These are phyloP conservation scores for Enteromius viviparus DNA, from an alignment of 2,797 vertebrate genomes.

Conservation along the genomic window DNA sequence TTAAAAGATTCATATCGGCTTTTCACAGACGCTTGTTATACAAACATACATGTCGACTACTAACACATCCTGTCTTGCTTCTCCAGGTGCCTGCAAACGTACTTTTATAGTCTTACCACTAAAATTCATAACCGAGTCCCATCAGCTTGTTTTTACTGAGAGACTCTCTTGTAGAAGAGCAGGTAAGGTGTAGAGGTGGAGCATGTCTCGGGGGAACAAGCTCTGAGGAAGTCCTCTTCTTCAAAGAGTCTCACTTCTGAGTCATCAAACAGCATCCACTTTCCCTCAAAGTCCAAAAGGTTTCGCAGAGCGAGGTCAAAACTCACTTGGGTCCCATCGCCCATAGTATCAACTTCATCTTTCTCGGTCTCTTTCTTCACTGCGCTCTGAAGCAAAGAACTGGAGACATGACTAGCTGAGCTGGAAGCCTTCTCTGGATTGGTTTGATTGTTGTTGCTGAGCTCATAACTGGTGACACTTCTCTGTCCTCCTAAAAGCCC, in stretches of 20 bases:
- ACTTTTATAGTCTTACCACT: background rate
- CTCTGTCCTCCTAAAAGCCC: constrained; percentile 94
- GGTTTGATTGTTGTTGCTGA: constrained; percentile 75
- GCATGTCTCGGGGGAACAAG: constrained; percentile 87
- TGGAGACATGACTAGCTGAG: constrained; percentile 63
- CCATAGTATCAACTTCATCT: constrained; percentile 29
- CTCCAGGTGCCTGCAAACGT: background rate
- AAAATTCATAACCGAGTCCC: background rate
- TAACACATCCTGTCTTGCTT: constrained; percentile 16
- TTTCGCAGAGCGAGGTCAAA: constrained; percentile 65
- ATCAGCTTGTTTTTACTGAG: constrained; percentile 46
- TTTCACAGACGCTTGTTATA: constrained; percentile 18
- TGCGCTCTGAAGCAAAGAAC: constrained; percentile 57
- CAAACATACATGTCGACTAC: background rate
- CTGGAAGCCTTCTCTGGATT: constrained; percentile 77
- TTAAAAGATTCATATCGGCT: background rate
- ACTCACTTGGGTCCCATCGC: constrained; percentile 39
- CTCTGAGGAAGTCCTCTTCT: constrained; percentile 90
- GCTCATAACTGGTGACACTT: constrained; percentile 83
- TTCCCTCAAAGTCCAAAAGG: constrained; percentile 90
- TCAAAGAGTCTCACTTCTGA: constrained; percentile 93
- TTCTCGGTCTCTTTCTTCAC: constrained; percentile 62
- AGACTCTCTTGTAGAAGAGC: constrained; percentile 91
- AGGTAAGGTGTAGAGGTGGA: constrained; percentile 95
- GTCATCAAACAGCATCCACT: constrained; percentile 97